A percentile compares a stretch with the other conserved stretches of the same genome.
These are phyloP conservation scores for Nesogale talazaci DNA, from an alignment of 2,113 vertebrate species.

Conservation along the genomic window DNA sequence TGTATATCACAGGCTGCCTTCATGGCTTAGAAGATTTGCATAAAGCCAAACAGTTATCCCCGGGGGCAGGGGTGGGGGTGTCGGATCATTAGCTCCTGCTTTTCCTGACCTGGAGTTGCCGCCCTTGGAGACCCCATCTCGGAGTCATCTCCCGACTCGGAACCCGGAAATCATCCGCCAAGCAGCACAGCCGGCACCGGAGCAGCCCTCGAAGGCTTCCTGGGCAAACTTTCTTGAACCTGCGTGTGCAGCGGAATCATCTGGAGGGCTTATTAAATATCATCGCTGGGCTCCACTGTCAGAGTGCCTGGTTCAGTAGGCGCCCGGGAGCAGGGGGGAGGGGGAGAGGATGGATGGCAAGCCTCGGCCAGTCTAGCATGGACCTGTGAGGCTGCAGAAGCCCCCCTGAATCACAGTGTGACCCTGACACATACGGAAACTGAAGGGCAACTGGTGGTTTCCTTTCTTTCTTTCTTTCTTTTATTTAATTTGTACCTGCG, in stretches of 20 bases:
- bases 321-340: too few relatives aligned
- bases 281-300: too few relatives aligned
- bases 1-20: slow-evolving; percentile 62
- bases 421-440: background rate
- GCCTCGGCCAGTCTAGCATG: too few relatives aligned
- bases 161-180: background rate
- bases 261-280: background rate
- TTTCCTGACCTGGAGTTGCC: slow-evolving; percentile 57
- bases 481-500: background rate
- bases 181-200: background rate
- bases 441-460: background rate
- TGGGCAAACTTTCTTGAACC: background rate
- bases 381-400: too few relatives aligned
- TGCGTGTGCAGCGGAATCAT: background rate
- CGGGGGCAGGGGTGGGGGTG: background rate
- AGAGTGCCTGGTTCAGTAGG: background rate
- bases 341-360: too few relatives aligned
- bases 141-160: slow-evolving; percentile 18
- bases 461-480: background rate
- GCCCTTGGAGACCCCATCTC: slow-evolving; percentile 56
- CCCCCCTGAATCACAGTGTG: too few relatives aligned
- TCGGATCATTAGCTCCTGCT: slow-evolving; percentile 64
- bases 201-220: background rate
- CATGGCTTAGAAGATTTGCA: slow-evolving; percentile 74
- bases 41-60: slow-evolving; percentile 75